A percentile compares a stretch with the other conserved stretches of the same genome.
phyloP scores from a whole-genome alignment of 2,113 vertebrate species.

The Python bivittatus region DNA sequence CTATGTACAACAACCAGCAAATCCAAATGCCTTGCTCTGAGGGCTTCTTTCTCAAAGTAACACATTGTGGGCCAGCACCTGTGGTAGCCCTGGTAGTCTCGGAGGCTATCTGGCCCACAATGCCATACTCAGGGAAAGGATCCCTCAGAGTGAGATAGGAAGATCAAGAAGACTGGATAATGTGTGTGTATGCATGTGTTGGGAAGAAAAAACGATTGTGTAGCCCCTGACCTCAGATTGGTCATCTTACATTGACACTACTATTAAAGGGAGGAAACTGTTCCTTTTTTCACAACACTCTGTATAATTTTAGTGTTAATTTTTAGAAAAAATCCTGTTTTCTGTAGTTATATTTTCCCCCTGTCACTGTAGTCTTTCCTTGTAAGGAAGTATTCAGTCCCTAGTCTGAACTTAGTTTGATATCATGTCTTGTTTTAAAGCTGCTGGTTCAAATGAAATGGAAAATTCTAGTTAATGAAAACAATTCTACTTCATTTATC shows the following conservation, averaged over 20 bases:
- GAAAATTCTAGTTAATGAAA: background rate
- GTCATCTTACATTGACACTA: background rate
- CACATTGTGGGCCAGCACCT: background rate
- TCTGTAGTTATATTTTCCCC: too few relatives aligned
- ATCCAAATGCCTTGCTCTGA: background rate
- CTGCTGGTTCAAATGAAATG: background rate
- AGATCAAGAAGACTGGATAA: background rate
- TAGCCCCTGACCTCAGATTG: background rate
- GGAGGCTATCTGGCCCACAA: background rate
- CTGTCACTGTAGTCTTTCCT: too few relatives aligned
- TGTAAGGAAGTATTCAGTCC: too few relatives aligned
- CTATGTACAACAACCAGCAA: background rate
- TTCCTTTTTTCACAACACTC: too few relatives aligned
- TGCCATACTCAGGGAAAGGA: background rate
- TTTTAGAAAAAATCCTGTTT: too few relatives aligned
- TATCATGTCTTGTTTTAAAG: background rate
- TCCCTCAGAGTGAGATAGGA: background rate
- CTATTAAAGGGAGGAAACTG: background rate
- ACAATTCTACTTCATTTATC: background rate
- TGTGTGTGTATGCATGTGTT: background rate
- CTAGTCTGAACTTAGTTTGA: background rate
- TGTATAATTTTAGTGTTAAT: too few relatives aligned
- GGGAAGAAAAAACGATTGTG: background rate
- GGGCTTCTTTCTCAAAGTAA: background rate
- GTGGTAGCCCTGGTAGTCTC: background rate